phyloP scores from a whole-genome alignment of 2,113 vertebrate species.

The Octodon degus region DNA sequence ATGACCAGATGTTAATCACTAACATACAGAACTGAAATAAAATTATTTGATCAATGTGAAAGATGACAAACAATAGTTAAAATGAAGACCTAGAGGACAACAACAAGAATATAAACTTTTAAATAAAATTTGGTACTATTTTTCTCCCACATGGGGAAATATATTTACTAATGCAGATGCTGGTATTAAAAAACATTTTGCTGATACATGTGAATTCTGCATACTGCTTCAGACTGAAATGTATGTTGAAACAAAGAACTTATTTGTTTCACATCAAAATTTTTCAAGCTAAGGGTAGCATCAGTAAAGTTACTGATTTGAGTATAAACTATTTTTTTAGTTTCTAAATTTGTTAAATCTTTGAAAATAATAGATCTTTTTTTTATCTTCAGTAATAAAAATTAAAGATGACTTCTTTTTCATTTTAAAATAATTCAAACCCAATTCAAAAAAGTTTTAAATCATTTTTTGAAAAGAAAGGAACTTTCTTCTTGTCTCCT shows the following conservation, averaged over 20 bases:
- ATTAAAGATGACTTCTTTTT: background rate
- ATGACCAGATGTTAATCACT: background rate
- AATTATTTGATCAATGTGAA: slow-evolving; percentile 53
- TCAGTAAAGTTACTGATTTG: slow-evolving; percentile 12
- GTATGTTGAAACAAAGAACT: slow-evolving; percentile 46
- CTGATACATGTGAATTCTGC: slow-evolving; percentile 11
- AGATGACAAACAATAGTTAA: slow-evolving; percentile 34
- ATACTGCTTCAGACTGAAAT: slow-evolving; percentile 53
- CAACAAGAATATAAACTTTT: slow-evolving; percentile 14
- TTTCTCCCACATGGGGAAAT: slow-evolving; percentile 2
- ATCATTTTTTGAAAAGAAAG: background rate
- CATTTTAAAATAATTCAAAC: slow-evolving; percentile 37
- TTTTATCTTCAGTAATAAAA: slow-evolving; percentile 43
- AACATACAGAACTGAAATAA: slow-evolving; percentile 27
- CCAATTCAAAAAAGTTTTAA: background rate
- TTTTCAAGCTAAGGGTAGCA: slow-evolving; percentile 54
- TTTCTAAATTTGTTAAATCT: background rate
- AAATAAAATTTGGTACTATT: slow-evolving; percentile 13
- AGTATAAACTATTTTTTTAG: slow-evolving; percentile 18
- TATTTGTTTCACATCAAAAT: slow-evolving; percentile 67
- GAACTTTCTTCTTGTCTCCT: background rate
- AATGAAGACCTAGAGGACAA: background rate
- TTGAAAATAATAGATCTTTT: slow-evolving; percentile 35
- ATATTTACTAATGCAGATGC: slow-evolving; percentile 6
- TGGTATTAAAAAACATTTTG: slow-evolving; percentile 36